A percentile compares a stretch with the other conserved stretches of the same genome.
Conservation (phyloP, 2,888 invertebrate genomes). For the Schizaphis graminum region DNA sequence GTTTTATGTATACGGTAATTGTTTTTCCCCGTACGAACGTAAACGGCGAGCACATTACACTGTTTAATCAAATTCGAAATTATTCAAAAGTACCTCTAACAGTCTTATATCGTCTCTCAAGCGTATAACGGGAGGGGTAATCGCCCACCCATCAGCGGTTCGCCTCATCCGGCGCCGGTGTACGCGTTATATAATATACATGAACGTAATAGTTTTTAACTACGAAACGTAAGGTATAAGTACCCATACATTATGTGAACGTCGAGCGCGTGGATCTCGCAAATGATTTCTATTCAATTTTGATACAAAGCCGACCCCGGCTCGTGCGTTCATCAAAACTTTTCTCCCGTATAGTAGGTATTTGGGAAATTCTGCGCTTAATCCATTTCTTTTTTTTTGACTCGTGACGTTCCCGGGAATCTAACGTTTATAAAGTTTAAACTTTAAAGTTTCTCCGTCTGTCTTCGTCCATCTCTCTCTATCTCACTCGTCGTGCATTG, state of each 20-base stretch:
- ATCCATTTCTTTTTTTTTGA: background rate
- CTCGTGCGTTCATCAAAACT: constrained; percentile 1
- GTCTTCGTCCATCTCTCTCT: background rate
- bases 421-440: background rate
- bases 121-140: background rate
- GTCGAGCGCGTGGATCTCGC: background rate
- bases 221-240: background rate
- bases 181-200: background rate
- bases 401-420: background rate
- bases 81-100: constrained; percentile 8
- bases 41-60: background rate
- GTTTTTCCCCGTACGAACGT: background rate
- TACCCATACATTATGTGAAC: background rate
- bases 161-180: background rate
- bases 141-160: background rate
- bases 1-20: background rate
- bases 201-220: background rate
- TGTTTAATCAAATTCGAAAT: background rate
- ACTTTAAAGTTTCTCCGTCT: background rate
- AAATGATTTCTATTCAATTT: constrained; percentile 26
- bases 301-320: background rate
- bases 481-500: background rate
- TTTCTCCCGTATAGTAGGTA: background rate
- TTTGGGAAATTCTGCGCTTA: background rate
- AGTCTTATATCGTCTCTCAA: background rate